These are phyloP conservation scores for Trichosurus vulpecula DNA, from an alignment of 2,797 vertebrate genomes.

Conservation along the genomic window DNA sequence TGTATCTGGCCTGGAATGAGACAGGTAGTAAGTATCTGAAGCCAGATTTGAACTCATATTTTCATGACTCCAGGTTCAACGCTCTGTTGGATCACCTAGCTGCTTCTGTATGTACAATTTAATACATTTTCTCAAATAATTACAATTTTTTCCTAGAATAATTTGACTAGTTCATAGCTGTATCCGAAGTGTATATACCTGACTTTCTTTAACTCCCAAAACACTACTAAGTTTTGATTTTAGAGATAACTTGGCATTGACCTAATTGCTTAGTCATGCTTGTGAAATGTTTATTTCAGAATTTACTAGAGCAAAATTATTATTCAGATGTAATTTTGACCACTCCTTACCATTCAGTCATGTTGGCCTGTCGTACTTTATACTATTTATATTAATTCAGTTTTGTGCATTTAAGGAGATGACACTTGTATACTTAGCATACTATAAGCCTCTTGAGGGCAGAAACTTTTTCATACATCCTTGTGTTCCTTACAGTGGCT, in stretches of 20 bases:
- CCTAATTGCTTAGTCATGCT: not conserved
- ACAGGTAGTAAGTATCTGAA: no score
- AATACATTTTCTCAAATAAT: no score
- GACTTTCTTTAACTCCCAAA: no score
- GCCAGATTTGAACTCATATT: no score
- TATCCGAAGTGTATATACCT: no score
- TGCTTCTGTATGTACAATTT: no score
- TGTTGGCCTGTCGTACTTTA: conserved; percentile 13
- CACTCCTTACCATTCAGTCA: not conserved
- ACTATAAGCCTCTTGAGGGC: not conserved
- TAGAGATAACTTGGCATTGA: conserved; percentile 16
- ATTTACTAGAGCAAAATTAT: conserved; percentile 14
- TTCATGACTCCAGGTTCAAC: no score
- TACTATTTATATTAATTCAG: not conserved
- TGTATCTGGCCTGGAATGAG: no score
- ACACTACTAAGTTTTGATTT: not conserved
- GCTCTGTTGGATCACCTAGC: no score
- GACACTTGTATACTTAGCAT: not conserved
- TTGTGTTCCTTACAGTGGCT: not conserved
- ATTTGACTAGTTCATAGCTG: no score
- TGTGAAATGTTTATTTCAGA: conserved; percentile 36
- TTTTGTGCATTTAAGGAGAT: not conserved
- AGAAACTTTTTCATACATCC: not conserved
- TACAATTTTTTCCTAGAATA: no score
- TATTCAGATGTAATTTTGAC: conserved; percentile 3